These are phyloP conservation scores for Limonius californicus DNA, from an alignment of 1,140 invertebrate species.

Conservation along the genomic window DNA sequence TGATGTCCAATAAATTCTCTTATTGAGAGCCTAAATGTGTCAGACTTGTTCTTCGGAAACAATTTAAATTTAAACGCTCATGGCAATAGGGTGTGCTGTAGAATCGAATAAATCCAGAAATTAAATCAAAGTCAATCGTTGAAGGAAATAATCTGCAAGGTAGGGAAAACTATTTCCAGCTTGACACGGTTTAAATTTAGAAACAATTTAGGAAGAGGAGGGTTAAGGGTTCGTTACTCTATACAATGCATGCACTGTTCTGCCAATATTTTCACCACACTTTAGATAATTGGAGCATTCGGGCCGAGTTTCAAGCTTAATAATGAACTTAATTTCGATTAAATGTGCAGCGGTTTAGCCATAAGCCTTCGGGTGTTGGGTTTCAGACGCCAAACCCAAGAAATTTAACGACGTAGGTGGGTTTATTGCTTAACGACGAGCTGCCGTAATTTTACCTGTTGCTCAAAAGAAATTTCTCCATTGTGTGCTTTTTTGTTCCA, in stretches of 20 bases:
- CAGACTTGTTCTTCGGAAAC: no score
- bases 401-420: constrained; percentile 26
- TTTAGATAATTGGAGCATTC: constrained; percentile 25
- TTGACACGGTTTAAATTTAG: background rate
- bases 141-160: background rate
- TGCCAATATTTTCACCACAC: background rate
- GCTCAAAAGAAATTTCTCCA: background rate
- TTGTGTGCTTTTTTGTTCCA: no score
- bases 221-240: background rate
- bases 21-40: no score
- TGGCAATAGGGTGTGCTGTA: no score
- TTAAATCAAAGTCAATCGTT: background rate
- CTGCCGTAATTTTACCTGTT: constrained; percentile 17
- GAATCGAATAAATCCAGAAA: background rate
- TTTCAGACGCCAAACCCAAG: constrained; percentile 26
- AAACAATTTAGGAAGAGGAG: background rate
- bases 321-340: constrained; percentile 32
- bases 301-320: constrained; percentile 24
- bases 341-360: constrained; percentile 28
- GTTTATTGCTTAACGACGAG: constrained; percentile 12
- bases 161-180: no score
- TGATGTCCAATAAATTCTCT: no score
- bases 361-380: constrained; percentile 26
- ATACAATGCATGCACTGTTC: background rate
- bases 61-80: no score